Base-by-base conservation (phyloP, 1,140 invertebrate genomes). In the Campoletis sonorensis region DNA sequence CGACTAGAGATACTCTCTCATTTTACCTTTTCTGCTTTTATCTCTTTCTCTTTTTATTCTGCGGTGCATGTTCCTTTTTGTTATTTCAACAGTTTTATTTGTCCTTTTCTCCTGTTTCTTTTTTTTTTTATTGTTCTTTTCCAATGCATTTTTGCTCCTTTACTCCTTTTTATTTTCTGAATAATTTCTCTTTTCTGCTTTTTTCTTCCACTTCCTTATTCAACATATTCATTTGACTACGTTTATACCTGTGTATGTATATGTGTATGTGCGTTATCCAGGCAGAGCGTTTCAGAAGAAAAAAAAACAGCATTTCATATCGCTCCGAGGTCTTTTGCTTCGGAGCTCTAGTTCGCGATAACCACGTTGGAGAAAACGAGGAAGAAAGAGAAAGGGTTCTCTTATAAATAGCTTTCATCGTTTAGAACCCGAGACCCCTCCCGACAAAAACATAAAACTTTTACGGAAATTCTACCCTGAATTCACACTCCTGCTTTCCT, bases 391-490 rank as follows among this genome's bases (percentile, higher is more conserved):
- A 33, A 70, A 70, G 67, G 67, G 26, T 70, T 70, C 67, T 70
- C 67, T 33, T 70, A 70, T 70, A 70, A 70, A 70, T 70, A 70
- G 67, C 67, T 70, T 70, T 70, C 67, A 70, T 70, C 67, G 67
- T 33, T 70, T 70, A 70, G 67, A 70, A 33, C 67, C 30, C 67
- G 67, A 78, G 76, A 70, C 72, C 58, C 78, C 61, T 79, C 58
- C 71, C 79, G 72, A 79, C 64, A 77, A 78, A 70, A 68, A 67
- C 78, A 73, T 81, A 79, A 79, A 81, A 81, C 75, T 81, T 81
- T 81, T 81, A 81, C 78, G 75, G 80, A 81, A 70, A 81, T 67
- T 77, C 80, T 78, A 26, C 67, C 26, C 33, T 76, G 64, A 51
- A 79, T 71, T 78, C 68, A 80, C 79, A 80, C 45, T 73, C 49